Percentiles rank a stretch among this genome's conserved stretches.
Evolutionary conservation across 2,797 vertebrate genomes (phyloP).

Genomic region (Sylvilagus floridanus): DNA sequence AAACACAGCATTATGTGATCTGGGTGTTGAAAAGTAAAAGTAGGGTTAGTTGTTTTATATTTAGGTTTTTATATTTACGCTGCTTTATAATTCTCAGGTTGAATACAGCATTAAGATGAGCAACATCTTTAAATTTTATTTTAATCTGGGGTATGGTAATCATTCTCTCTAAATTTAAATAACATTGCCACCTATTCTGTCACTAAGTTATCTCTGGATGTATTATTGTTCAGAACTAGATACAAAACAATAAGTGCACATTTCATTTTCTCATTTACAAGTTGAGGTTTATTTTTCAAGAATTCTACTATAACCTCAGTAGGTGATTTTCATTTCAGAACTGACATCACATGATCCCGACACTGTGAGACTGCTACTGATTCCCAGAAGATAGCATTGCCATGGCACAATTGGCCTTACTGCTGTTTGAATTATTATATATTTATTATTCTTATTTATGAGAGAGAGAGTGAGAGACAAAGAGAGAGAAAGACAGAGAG

Average conservation of each 20-base stretch:
- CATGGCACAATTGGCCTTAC: background rate
- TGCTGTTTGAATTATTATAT: background rate
- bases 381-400: background rate
- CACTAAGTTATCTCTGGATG: constrained; percentile 69
- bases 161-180: constrained; percentile 83
- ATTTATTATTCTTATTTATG: background rate
- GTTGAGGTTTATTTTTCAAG: constrained; percentile 11
- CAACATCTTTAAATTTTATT: constrained; percentile 78
- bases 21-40: constrained; percentile 69
- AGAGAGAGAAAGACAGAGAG: too few species aligned
- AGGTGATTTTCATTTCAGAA: background rate
- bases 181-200: constrained; percentile 82
- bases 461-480: too few species aligned
- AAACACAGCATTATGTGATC: constrained; percentile 61
- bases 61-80: constrained; percentile 44
- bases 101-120: constrained; percentile 64
- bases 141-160: constrained; percentile 80
- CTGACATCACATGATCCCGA: background rate
- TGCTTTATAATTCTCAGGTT: constrained; percentile 59
- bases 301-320: background rate
- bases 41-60: constrained; percentile 46
- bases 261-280: background rate
- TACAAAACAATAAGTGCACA: background rate
- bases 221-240: constrained; percentile 56
- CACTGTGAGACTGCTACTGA: too few species aligned